These are phyloP conservation scores for Lamprologus sp. DNA, from an alignment of 2,113 vertebrate genomes.

Conservation along the genomic window DNA sequence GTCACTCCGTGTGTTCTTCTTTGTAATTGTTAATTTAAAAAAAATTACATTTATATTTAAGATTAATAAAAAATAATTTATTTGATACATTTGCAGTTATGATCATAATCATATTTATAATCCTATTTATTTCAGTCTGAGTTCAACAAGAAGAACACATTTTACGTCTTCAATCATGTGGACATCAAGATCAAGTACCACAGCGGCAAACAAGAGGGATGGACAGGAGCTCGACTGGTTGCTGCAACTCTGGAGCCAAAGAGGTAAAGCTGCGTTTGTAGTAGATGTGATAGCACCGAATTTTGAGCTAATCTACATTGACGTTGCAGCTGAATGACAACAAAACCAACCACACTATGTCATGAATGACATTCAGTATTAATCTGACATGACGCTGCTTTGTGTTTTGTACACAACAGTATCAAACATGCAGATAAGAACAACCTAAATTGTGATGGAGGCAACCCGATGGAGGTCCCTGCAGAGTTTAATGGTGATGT, in stretches of 20 bases:
- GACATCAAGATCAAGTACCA: slow-evolving; percentile 93
- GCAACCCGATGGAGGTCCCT: slow-evolving; percentile 84
- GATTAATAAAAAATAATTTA: rapidly evolving
- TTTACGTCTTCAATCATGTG: slow-evolving; percentile 95
- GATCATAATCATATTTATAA: not conserved
- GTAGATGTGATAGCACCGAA: not conserved
- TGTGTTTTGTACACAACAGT: slow-evolving; percentile 61
- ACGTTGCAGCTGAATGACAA: not conserved
- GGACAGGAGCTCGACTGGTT: slow-evolving; percentile 85
- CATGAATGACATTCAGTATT: not conserved
- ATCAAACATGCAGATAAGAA: slow-evolving; percentile 77
- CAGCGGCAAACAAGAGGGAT: slow-evolving; percentile 75
- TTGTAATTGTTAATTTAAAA: not conserved
- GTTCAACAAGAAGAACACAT: slow-evolving; percentile 89
- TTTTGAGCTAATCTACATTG: not conserved
- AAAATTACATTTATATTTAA: not conserved
- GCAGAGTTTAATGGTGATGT: slow-evolving; percentile 73
- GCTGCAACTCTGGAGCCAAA: slow-evolving; percentile 92
- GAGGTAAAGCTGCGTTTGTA: slow-evolving; percentile 70
- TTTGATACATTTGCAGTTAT: not conserved
- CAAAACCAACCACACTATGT: not conserved
- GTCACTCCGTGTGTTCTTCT: rapidly evolving
- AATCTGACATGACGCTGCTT: not conserved
- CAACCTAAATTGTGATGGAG: slow-evolving; percentile 72
- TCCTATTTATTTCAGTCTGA: slow-evolving; percentile 71